These are phyloP conservation scores for Trachymyrmex septentrionalis DNA, from an alignment of 1,140 invertebrate genomes.

Conservation along the genomic window DNA sequence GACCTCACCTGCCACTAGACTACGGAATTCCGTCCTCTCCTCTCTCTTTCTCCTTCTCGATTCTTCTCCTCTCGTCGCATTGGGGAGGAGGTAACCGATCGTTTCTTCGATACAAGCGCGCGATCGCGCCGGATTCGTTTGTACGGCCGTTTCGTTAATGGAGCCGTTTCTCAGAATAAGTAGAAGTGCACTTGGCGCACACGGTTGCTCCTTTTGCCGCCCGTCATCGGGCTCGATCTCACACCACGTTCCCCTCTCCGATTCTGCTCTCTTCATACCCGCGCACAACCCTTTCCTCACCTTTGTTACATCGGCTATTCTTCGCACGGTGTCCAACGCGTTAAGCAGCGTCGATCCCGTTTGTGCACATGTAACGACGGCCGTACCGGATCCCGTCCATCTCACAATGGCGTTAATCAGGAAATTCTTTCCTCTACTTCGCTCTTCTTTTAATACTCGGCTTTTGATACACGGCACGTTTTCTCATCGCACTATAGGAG, in stretches of 20 bases:
- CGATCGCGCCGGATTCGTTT: conserved; percentile 72
- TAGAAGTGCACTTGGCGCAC: conserved; percentile 57
- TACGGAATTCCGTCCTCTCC: conserved; percentile 45
- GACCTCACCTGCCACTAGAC: conserved; percentile 57
- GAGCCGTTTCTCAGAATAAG: conserved; percentile 79
- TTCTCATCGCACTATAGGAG: conserved; percentile 17
- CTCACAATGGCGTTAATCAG: conserved; percentile 71
- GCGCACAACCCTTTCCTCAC: background rate
- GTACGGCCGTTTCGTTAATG: conserved; percentile 77
- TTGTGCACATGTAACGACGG: conserved; percentile 37
- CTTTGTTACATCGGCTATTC: conserved; percentile 65
- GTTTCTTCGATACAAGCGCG: conserved; percentile 72
- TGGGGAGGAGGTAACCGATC: conserved; percentile 69
- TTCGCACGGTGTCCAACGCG: conserved; percentile 28
- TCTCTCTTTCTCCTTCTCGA: conserved; percentile 46
- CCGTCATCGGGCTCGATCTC: conserved; percentile 72
- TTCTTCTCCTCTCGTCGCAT: conserved; percentile 18
- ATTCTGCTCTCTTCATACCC: conserved; percentile 20
- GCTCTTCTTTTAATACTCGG: conserved; percentile 27
- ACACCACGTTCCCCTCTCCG: conserved; percentile 27
- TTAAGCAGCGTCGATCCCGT: conserved; percentile 55
- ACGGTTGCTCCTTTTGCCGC: conserved; percentile 60
- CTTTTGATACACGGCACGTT: conserved; percentile 12
- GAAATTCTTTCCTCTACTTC: conserved; percentile 10
- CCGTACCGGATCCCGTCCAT: background rate